Percentiles rank a stretch among this genome's conserved stretches.
These are phyloP conservation scores for Hozukius guyotensis DNA, from an alignment of 2,797 vertebrate genomes.

Conservation along the genomic window DNA sequence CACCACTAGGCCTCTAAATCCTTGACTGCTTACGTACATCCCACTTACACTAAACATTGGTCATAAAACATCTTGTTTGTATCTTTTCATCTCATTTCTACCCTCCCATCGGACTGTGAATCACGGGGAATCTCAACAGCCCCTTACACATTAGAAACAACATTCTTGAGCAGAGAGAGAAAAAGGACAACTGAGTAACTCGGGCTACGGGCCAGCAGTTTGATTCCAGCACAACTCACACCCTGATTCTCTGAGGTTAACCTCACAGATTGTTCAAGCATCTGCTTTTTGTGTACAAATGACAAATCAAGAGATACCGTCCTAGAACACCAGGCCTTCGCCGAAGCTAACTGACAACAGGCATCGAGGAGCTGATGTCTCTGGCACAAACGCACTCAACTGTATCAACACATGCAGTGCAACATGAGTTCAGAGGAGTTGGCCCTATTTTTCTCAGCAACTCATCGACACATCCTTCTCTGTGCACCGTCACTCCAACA, in stretches of 20 bases:
- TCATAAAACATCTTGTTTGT: slow-evolving; percentile 68
- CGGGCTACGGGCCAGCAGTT: slow-evolving; percentile 27
- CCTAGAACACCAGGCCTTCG: slow-evolving; percentile 12
- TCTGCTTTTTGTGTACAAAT: slow-evolving; percentile 53
- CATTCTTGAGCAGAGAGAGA: slow-evolving; percentile 39
- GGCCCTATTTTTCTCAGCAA: background rate
- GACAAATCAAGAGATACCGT: slow-evolving; percentile 23
- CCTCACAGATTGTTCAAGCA: slow-evolving; percentile 29
- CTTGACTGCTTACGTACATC: slow-evolving; percentile 52
- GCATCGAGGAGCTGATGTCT: slow-evolving; percentile 11
- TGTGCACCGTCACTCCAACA: background rate
- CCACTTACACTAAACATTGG: slow-evolving; percentile 58
- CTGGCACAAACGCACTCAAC: slow-evolving; percentile 13
- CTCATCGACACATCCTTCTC: background rate
- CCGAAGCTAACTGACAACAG: slow-evolving; percentile 15
- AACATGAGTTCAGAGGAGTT: slow-evolving; percentile 16
- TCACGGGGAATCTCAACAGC: slow-evolving; percentile 57
- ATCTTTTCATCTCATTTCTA: slow-evolving; percentile 58
- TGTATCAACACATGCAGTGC: background rate
- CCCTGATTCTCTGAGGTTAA: slow-evolving; percentile 45
- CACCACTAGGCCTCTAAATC: slow-evolving; percentile 55
- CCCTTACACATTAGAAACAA: slow-evolving; percentile 40
- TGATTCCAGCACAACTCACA: slow-evolving; percentile 51
- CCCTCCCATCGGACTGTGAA: slow-evolving; percentile 36
- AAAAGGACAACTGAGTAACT: slow-evolving; percentile 32